phyloP scores from a whole-genome alignment of 2,113 vertebrate species.

The Sylvia atricapilla region DNA sequence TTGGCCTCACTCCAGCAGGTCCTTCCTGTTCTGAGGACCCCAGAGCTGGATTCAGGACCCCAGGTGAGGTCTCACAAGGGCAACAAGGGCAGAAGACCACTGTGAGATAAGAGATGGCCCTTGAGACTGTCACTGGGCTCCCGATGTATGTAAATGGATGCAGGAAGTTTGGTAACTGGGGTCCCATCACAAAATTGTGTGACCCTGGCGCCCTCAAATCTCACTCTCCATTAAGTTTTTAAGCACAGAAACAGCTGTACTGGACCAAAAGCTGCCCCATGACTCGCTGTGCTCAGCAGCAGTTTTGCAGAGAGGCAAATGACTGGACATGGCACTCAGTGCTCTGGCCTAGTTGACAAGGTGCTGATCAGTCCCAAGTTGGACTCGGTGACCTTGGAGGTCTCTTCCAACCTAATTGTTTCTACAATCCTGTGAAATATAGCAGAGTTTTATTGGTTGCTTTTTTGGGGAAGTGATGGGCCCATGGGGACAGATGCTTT shows the following conservation, averaged over 20 bases:
- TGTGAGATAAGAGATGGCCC: not conserved
- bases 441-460: not conserved
- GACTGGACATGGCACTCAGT: not conserved
- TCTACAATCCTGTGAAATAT: not conserved
- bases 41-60: not conserved
- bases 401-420: not conserved
- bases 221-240: not conserved
- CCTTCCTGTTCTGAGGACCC: fast-evolving
- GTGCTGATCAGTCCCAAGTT: not conserved
- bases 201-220: not conserved
- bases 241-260: not conserved
- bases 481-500: not conserved
- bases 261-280: not conserved
- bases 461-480: not conserved
- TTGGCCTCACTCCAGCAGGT: fast-evolving
- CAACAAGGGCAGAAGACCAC: not conserved
- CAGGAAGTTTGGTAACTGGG: not conserved
- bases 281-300: not conserved
- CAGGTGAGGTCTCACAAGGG: not conserved
- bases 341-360: not conserved
- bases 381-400: not conserved
- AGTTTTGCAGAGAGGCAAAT: not conserved
- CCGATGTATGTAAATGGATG: not conserved
- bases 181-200: not conserved
- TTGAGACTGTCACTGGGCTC: not conserved